Base-by-base conservation (phyloP, 2,113 vertebrate species). In the Macrotis lagotis region DNA sequence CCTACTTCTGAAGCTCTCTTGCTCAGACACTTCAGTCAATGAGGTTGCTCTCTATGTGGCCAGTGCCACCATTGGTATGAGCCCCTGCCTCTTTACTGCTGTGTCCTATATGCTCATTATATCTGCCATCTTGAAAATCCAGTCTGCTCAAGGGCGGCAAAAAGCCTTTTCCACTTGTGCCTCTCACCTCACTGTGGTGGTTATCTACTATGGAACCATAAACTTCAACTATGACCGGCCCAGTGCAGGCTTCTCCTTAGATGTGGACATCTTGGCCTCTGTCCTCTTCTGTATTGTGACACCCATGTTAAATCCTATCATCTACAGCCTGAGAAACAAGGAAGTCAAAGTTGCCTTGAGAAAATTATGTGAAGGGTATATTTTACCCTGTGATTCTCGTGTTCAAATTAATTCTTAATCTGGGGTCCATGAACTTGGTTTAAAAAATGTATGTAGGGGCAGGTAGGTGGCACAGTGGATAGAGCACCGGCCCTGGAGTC, bases 161-260 rank as follows among this genome's bases (percentile, higher is more conserved):
- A 97, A 98, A 51, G 91, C 96, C 94, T 97, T 98, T 88, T 98
- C 97, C 8, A 97, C 94, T 50, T 97, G 94, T 91, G 94, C 95
- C 0, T 26, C 95, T 9, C 96, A 96, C 83, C 90, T 97, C 50
- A 92, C 93, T 0, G 1, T 88, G 0, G 5, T 97, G 83, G 93
- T 94, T 49, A 49, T 97, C 48, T 97, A 94, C 28, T 98, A 91
- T 4, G 44, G 96, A 52, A 97, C 89, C 5, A 92, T 66, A 50
- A 74, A 96, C 37, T 93, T 97, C 91, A 98, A 97, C 31, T 98
- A 98, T 11, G 48, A 95, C 44, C n/a, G 0, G 25, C 95, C 96
- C 44, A 93, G 48, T 0, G 93, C 93, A 91, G 93, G 94, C 8
- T 96, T 91, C 8, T 8, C 88, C 3, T 44, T 98, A 50, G 91